Evolutionary conservation across 2,888 invertebrate genomes (phyloP).

Genomic region (Papilio gigon): DNA sequence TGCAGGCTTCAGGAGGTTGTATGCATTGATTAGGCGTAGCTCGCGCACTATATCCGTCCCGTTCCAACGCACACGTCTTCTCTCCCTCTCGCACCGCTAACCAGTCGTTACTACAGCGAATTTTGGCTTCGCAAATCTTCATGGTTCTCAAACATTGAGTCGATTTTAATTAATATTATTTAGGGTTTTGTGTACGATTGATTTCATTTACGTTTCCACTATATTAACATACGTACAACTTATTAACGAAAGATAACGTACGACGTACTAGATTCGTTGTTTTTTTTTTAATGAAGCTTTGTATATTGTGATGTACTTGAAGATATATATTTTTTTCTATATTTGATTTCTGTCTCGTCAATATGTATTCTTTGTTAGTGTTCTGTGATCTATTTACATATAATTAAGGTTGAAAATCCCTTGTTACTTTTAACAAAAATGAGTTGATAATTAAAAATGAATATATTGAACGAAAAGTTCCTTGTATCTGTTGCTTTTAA

Average conservation of each 20-base stretch:
- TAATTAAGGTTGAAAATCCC: not conserved
- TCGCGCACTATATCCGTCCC: conserved; percentile 59
- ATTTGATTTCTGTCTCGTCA: not conserved
- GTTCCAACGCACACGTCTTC: conserved; percentile 49
- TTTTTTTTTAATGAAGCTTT: conserved; percentile 7
- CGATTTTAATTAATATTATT: conserved; percentile 54
- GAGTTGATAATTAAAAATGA: conserved; percentile 7
- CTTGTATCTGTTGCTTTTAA: not conserved
- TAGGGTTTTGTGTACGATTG: conserved; percentile 29
- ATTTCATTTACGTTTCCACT: conserved; percentile 24
- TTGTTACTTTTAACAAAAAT: not conserved
- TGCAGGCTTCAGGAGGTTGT: conserved; percentile 71
- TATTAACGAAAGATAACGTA: not conserved
- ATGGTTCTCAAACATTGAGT: conserved; percentile 63
- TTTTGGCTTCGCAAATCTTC: conserved; percentile 71
- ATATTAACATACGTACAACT: not conserved
- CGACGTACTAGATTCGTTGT: not conserved
- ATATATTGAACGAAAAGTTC: not conserved
- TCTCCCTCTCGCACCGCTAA: conserved; percentile 59
- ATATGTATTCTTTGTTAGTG: not conserved
- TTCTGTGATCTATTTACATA: not conserved
- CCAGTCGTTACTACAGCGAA: conserved; percentile 67
- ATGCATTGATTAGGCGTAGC: conserved; percentile 81
- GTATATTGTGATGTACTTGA: not conserved
- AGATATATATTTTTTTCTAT: not conserved